Evolutionary conservation across 2,113 vertebrate species (phyloP), one percentile per base, ranked within the genome.

Genomic region (Serinus canaria): DNA sequence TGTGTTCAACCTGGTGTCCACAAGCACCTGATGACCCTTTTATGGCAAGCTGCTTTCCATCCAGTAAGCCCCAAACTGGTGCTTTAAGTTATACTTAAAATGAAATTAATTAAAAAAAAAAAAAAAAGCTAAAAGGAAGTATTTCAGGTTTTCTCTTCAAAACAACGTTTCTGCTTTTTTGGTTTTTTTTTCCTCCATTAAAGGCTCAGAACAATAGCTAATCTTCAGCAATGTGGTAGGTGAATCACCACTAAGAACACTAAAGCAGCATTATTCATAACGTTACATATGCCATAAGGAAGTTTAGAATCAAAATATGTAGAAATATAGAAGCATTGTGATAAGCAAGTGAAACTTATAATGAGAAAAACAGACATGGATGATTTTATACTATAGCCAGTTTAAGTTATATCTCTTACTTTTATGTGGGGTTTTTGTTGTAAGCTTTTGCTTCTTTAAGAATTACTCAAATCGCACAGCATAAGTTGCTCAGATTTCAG

Each of bases 1-100:
- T 4, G 0, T 31, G 16, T 13, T 73, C 33, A 72, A 20, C 21
- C 10, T 43, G 13, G 10, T 17, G 28, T 39, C 39, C 46, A 47
- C 0, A 1, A 37, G 22, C 22, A 62, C 12, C 6, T 2, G 1
- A 17, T 9, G 13, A 18, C 55, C 19, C 20, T 67, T 73, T 69
- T 15, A 53, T 37, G 15, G 33, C 56, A 80, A 81, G 25, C 21
- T 77, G 21, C 35, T 90, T 85, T 50, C 30, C 22, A 50, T 31
- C 6, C 43, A 56, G 10, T 44, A 33, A 35, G 10, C 8, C 22
- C 6, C 15, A 11, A 46, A 25, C 2, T 5, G 1, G 17, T 46
- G 13, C 22, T 30, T 37, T 31, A 60, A 10, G 4, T 86, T 83
- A 24, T 6, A 25, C 22, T 62, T 14, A 25, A 77, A 87, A 63